phyloP scores from a whole-genome alignment of 2,113 vertebrate species.

The Heloderma charlesbogerti region DNA sequence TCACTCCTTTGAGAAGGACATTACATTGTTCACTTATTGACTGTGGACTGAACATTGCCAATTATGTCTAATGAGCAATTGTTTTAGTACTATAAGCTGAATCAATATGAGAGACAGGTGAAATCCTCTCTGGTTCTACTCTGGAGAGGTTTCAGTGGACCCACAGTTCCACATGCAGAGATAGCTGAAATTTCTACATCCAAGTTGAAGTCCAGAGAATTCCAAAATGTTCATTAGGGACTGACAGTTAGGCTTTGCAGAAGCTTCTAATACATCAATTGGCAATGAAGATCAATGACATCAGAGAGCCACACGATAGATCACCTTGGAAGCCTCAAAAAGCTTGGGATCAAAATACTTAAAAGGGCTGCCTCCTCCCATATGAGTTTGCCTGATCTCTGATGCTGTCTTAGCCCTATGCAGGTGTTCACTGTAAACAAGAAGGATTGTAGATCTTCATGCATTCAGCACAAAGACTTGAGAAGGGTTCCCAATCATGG shows the following conservation, averaged over 20 bases:
- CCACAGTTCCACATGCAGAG: neutral
- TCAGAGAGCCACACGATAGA: neutral
- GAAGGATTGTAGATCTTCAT: no score
- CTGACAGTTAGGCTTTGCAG: neutral
- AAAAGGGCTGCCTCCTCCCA: neutral
- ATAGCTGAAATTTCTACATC: neutral
- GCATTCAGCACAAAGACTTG: no score
- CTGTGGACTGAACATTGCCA: neutral
- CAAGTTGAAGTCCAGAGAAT: neutral
- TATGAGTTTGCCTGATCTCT: neutral
- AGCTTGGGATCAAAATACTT: neutral
- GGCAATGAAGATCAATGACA: neutral
- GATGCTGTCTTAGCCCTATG: neutral
- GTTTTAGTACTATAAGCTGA: constrained; percentile 9
- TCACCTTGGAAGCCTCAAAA: neutral
- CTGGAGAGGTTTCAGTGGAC: neutral
- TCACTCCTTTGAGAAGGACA: constrained; percentile 17
- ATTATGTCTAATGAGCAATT: constrained; percentile 7
- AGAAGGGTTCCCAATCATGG: no score
- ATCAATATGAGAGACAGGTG: neutral
- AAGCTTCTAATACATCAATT: neutral
- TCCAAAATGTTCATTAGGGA: neutral
- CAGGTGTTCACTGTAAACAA: no score
- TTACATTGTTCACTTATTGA: constrained; percentile 21
- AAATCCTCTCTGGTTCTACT: neutral